phyloP scores from a whole-genome alignment of 1,140 invertebrate species.

The Heliconius nattereri region DNA sequence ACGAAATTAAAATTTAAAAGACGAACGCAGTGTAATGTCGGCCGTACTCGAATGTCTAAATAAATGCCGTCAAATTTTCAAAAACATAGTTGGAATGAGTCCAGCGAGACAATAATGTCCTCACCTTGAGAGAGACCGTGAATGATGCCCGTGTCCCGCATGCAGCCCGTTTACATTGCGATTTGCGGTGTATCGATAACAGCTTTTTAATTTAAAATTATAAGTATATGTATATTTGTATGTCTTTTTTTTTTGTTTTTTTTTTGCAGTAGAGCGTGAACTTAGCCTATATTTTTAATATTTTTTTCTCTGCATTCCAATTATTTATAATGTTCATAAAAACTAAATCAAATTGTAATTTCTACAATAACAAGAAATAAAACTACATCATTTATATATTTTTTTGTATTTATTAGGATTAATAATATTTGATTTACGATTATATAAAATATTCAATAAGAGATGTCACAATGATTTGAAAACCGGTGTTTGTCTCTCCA shows the following conservation, averaged over 20 bases:
- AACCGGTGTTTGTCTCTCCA: not conserved
- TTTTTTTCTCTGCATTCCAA: too few relatives aligned
- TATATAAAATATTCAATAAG: not conserved
- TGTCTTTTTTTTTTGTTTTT: not conserved
- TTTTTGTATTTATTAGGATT: too few relatives aligned
- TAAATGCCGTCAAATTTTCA: constrained; percentile 46
- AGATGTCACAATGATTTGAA: not conserved
- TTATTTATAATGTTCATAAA: too few relatives aligned
- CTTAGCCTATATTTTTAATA: too few relatives aligned
- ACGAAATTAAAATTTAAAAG: too few relatives aligned
- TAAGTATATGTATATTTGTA: not conserved
- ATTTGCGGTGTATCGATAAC: constrained; percentile 29
- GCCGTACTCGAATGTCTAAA: constrained; percentile 13
- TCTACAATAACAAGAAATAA: not conserved
- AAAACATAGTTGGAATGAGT: constrained; percentile 53
- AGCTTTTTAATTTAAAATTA: constrained; percentile 1
- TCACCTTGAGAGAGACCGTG: constrained; percentile 54
- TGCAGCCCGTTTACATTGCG: constrained; percentile 43
- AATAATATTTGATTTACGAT: not conserved
- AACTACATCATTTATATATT: not conserved
- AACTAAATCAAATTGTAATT: too few relatives aligned
- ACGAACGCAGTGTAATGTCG: not conserved
- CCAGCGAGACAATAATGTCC: constrained; percentile 56
- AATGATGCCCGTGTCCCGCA: constrained; percentile 43
- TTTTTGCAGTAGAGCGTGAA: too few relatives aligned